Evolutionary conservation across 2,888 invertebrate species (phyloP).

Genomic region (Drosophila mayaguana): DNA sequence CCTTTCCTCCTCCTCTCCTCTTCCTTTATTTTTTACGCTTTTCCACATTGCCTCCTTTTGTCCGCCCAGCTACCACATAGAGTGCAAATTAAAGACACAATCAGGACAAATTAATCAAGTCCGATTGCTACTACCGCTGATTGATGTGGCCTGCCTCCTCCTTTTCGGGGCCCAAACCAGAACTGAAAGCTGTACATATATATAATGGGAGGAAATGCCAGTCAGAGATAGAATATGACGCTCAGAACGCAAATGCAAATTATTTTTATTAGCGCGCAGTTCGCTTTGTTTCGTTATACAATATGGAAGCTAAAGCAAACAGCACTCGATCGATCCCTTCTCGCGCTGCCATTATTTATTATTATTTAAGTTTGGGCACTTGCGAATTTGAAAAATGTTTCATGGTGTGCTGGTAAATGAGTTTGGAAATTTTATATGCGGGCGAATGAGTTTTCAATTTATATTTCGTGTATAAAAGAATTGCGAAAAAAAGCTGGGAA

Average conservation of each 20-base stretch:
- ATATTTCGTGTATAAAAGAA: conserved; percentile 52
- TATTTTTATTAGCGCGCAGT: conserved; percentile 50
- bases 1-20: conserved; percentile 3
- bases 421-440: conserved; percentile 74
- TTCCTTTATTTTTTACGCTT: conserved; percentile 5
- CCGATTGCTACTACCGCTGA: conserved; percentile 64
- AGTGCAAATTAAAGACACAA: conserved; percentile 79
- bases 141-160: conserved; percentile 60
- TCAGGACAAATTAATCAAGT: conserved; percentile 80
- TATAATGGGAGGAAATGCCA: background rate
- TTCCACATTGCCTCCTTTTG: conserved; percentile 9
- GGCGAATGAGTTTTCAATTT: conserved; percentile 80
- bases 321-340: conserved; percentile 54
- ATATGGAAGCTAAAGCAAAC: conserved; percentile 56
- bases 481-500: background rate
- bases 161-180: conserved; percentile 8
- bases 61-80: conserved; percentile 27
- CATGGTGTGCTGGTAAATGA: conserved; percentile 71
- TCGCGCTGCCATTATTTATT: conserved; percentile 68
- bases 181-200: background rate
- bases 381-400: conserved; percentile 69
- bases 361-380: conserved; percentile 71
- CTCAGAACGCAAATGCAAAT: conserved; percentile 53
- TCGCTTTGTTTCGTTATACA: conserved; percentile 43
- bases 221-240: conserved; percentile 12